These are phyloP conservation scores for Crocuta crocuta DNA, from an alignment of 2,113 vertebrate genomes.

Conservation along the genomic window DNA sequence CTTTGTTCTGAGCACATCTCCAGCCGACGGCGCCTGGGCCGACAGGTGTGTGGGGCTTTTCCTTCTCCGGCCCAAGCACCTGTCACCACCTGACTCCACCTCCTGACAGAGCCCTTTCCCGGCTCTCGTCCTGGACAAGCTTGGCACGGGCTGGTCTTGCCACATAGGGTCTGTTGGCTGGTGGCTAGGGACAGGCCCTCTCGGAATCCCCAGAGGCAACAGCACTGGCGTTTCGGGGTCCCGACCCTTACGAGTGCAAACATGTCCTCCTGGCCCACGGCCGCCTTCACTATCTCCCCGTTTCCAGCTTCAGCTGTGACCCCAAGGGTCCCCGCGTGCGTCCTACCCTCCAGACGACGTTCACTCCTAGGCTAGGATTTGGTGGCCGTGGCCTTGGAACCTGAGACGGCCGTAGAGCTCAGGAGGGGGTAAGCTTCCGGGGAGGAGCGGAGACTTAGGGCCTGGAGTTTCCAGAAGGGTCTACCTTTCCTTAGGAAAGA, in stretches of 20 bases:
- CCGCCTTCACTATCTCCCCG: fast-evolving
- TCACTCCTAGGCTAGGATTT: neutral
- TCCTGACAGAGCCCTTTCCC: neutral
- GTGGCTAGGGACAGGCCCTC: neutral
- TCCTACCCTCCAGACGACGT: neutral
- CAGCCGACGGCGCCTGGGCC: too few relatives aligned
- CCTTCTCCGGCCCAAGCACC: too few relatives aligned
- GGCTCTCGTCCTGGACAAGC: neutral
- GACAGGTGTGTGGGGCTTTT: too few relatives aligned
- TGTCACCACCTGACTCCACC: neutral
- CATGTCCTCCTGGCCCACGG: neutral
- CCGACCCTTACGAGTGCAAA: neutral
- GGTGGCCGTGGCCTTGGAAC: neutral
- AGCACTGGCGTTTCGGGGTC: neutral
- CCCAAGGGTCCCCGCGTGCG: too few relatives aligned
- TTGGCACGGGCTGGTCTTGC: neutral
- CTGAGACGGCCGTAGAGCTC: neutral
- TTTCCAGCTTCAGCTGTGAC: neutral
- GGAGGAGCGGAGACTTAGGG: neutral
- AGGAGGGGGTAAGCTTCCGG: neutral
- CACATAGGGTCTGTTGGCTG: neutral
- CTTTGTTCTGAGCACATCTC: neutral
- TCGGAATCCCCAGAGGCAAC: too few relatives aligned
- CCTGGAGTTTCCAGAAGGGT: neutral
- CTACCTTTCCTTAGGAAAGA: neutral